A percentile compares a stretch with the other conserved stretches of the same genome.
phyloP scores from a whole-genome alignment of 2,797 vertebrate genomes.

The Galagoides demidoff region DNA sequence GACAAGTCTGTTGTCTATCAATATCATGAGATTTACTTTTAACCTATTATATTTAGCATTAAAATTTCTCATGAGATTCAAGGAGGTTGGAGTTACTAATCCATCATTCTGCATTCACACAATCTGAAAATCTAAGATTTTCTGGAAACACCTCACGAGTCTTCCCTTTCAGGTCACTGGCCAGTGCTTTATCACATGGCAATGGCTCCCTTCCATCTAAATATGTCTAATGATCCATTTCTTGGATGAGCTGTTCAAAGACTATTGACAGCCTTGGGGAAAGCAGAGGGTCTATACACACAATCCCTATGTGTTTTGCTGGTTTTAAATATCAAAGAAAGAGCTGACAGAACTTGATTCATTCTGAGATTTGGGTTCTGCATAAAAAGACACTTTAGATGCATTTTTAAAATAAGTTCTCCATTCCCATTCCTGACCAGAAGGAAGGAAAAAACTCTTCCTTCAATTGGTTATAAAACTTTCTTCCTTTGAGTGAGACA shows the following conservation, averaged over 20 bases:
- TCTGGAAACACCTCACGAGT: too few species aligned
- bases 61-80: background rate
- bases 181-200: too few species aligned
- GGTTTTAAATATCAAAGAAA: background rate
- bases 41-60: background rate
- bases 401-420: background rate
- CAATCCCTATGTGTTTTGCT: too few species aligned
- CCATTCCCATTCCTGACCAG: background rate
- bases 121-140: too few species aligned
- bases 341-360: background rate
- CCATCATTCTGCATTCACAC: background rate
- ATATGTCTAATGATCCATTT: background rate
- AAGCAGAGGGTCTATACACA: background rate
- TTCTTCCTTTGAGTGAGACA: background rate
- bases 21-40: background rate
- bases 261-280: background rate
- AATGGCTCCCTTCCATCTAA: too few species aligned
- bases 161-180: too few species aligned
- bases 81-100: background rate
- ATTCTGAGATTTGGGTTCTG: background rate
- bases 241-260: background rate
- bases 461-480: background rate
- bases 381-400: background rate
- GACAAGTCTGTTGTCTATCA: too few species aligned
- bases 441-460: background rate